Evolutionary conservation across 1,140 invertebrate genomes (phyloP), one percentile per base, ranked within the genome.

Genomic region (Leptopilina clavipes): DNA sequence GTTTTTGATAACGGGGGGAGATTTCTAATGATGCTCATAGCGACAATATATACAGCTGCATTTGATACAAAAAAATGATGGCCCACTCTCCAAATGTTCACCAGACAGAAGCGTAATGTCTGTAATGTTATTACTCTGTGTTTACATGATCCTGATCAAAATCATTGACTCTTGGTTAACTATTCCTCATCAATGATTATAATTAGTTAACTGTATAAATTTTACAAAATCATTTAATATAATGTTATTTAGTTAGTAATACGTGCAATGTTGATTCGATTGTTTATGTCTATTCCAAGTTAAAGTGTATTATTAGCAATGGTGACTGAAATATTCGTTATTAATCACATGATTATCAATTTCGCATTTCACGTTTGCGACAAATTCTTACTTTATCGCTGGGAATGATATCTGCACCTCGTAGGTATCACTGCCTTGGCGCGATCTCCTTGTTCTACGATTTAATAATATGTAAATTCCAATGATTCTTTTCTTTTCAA

Each of bases 341-440:
- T 12, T 54, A 76, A 31, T 5, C 79, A 80, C 79, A 80, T 81
- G 76, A 79, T n/a, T n/a, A 72, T 71, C 70, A 74, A 19, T 70
- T 12, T 71, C 71, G 56, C n/a, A n/a, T n/a, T n/a, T n/a, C n/a
- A n/a, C n/a, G n/a, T n/a, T n/a, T n/a, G n/a, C 59, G 72, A 76
- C 77, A 52, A 44, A 31, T 79, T 94, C 95, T 96, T 95, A 97
- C 96, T 96, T 97, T 91, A 96, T 93, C 83, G 96, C 94, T 84
- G 96, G 96, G 93, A 97, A 98, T 85, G 95, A 94, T 87, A 98
- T 95, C 91, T 96, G 95, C 86, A 98, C 93, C 91, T 93, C 94
- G 92, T 97, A 97, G 81, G 95, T 96, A 91, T 97, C 96, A 86
- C 92, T 93, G 85, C 89, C 89, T 87, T 90, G 90, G 80, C 89